Evolutionary conservation across 2,113 vertebrate species (phyloP).

Genomic region (Anarrhichthys ocellatus): DNA sequence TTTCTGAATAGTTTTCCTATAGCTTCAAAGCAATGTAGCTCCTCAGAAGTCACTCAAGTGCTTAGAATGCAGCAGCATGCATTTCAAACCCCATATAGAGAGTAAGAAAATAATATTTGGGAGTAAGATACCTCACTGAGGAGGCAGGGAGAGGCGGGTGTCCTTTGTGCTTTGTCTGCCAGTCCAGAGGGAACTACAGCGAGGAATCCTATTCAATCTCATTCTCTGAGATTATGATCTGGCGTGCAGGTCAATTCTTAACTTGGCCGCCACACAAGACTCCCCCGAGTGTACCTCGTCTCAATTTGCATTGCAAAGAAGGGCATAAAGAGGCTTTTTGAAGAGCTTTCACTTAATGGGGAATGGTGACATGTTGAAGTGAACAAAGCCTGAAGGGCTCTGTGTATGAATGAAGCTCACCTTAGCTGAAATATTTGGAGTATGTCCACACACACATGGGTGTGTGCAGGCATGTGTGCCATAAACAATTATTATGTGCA

Average conservation of each 20-base stretch:
- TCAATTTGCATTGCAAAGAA: conserved; percentile 66
- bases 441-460: conserved; percentile 17
- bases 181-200: conserved; percentile 59
- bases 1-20: conserved; percentile 21
- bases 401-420: conserved; percentile 12
- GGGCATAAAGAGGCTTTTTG: conserved; percentile 41
- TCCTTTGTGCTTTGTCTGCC: conserved; percentile 66
- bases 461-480: conserved; percentile 23
- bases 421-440: conserved; percentile 49
- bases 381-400: conserved; percentile 30
- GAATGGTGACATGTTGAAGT: conserved; percentile 34
- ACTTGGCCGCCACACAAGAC: conserved; percentile 72
- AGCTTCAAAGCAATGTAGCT: conserved; percentile 33
- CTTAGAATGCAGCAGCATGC: conserved; percentile 45
- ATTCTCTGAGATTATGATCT: conserved; percentile 77
- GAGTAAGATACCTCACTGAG: conserved; percentile 55
- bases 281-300: conserved; percentile 63
- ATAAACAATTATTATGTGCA: conserved; percentile 7
- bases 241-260: conserved; percentile 71
- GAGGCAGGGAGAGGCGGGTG: conserved; percentile 37
- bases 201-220: conserved; percentile 64
- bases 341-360: conserved; percentile 47
- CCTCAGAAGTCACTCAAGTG: conserved; percentile 35
- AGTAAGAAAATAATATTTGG: conserved; percentile 59
- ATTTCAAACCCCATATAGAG: conserved; percentile 49